These are phyloP conservation scores for Diacarnus erythraeanus DNA, from an alignment of 37 sponge, comb jelly and placozoan genomes.

Conservation along the genomic window DNA sequence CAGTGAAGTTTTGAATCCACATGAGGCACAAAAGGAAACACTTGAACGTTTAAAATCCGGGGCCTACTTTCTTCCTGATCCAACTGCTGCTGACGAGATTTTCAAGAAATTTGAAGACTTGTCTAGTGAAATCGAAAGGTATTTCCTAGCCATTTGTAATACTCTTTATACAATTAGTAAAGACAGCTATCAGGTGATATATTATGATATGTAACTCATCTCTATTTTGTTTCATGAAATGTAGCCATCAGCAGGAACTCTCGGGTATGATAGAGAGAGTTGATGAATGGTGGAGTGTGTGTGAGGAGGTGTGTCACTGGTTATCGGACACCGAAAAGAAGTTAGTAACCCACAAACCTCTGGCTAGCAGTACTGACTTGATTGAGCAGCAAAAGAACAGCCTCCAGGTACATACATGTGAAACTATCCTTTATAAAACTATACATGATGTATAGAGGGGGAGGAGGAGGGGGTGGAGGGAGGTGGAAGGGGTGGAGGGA, in stretches of 20 bases:
- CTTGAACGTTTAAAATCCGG: conserved; percentile 3
- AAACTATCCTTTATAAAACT: background rate
- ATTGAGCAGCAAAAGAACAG: conserved; percentile 25
- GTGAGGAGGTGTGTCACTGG: conserved; percentile 7
- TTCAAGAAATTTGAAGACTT: conserved; percentile 37
- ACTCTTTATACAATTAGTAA: too few species aligned
- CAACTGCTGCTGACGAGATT: background rate
- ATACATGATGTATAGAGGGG: background rate
- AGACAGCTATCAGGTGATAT: too few species aligned
- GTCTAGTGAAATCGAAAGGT: conserved; percentile 14
- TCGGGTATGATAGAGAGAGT: conserved; percentile 18
- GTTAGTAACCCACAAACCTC: conserved; percentile 15
- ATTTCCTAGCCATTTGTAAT: background rate
- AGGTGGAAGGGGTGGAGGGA: too few species aligned
- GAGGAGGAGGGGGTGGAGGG: too few species aligned
- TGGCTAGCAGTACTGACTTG: conserved; percentile 38
- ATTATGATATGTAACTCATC: background rate
- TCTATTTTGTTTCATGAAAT: background rate
- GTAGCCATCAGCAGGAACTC: conserved; percentile 36
- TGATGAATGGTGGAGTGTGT: conserved; percentile 46
- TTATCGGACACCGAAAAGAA: conserved; percentile 10
- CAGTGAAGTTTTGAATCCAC: conserved; percentile 18
- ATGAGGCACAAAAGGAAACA: conserved; percentile 17
- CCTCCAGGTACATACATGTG: conserved; percentile 13
- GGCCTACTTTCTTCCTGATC: conserved; percentile 14